A percentile compares a stretch with the other conserved stretches of the same genome.
These are phyloP conservation scores for Hyposmocoma kahamanoa DNA, from an alignment of 1,140 invertebrate genomes.

Conservation along the genomic window DNA sequence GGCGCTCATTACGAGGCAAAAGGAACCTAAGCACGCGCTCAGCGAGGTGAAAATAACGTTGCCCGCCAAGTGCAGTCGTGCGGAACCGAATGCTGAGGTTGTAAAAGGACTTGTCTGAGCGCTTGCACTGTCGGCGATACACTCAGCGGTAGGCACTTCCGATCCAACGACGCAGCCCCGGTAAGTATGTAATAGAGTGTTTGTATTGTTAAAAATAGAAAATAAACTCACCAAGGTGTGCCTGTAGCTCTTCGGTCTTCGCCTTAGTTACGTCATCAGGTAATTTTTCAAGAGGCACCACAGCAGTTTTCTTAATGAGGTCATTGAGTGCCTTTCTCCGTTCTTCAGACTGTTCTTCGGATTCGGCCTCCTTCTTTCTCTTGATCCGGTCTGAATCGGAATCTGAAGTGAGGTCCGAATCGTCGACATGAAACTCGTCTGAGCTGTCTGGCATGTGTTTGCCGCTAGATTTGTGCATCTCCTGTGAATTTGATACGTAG, in stretches of 20 bases:
- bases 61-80: no score
- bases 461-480: constrained; percentile 70
- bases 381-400: constrained; percentile 40
- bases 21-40: no score
- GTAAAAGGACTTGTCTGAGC: no score
- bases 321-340: constrained; percentile 28
- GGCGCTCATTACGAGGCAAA: no score
- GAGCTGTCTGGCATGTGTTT: constrained; percentile 72
- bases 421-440: constrained; percentile 64
- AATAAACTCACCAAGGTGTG: constrained; percentile 30
- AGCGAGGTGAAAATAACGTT: no score
- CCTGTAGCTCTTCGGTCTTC: constrained; percentile 42
- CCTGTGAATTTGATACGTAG: no score
- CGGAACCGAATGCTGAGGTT: no score
- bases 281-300: constrained; percentile 56
- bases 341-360: constrained; percentile 13
- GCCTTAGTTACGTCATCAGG: constrained; percentile 52
- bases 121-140: no score
- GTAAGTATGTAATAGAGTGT: no score
- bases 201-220: no score
- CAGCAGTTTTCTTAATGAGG: constrained; percentile 45
- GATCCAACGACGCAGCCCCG: no score
- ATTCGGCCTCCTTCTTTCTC: constrained; percentile 21
- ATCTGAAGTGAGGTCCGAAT: constrained; percentile 36
- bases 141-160: no score